Conservation (phyloP, 1,140 invertebrate genomes). For the Eubasilissa regina region DNA sequence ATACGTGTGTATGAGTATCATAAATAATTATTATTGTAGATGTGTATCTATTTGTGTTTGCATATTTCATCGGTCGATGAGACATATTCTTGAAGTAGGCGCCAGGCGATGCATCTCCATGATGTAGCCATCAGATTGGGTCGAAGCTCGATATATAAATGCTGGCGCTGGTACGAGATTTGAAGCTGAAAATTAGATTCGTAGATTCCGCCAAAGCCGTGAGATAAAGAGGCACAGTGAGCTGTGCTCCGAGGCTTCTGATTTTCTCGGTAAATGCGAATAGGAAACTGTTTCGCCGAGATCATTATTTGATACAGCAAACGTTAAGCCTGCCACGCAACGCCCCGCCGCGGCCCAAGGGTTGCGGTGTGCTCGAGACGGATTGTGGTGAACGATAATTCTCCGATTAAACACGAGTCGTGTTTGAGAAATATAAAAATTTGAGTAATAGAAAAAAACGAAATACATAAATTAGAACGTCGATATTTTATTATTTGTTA, state of each 20-base stretch:
- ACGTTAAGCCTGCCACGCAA: not conserved
- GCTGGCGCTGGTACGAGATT: not conserved
- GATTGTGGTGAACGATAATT: conserved; percentile 17
- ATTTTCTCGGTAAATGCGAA: not conserved
- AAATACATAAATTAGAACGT: not conserved
- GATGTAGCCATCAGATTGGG: not conserved
- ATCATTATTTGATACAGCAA: conserved; percentile 5
- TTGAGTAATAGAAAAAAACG: not conserved
- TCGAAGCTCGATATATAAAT: not conserved
- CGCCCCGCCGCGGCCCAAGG: not conserved
- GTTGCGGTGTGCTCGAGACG: not conserved
- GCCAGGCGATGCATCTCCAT: too few species aligned
- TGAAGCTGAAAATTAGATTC: conserved; percentile 25
- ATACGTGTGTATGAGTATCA: too few species aligned
- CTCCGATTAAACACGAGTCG: not conserved
- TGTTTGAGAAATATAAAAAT: not conserved
- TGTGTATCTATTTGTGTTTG: too few species aligned
- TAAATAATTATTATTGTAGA: too few species aligned
- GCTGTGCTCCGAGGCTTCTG: not conserved
- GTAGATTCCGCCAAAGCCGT: conserved; percentile 11
- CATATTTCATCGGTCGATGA: too few species aligned
- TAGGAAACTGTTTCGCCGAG: conserved; percentile 19
- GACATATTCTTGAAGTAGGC: too few species aligned
- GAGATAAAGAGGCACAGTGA: conserved; percentile 1
- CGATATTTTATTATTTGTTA: too few species aligned